phyloP scores from a whole-genome alignment of 2,888 invertebrate genomes.

The Sinelater perroti region DNA sequence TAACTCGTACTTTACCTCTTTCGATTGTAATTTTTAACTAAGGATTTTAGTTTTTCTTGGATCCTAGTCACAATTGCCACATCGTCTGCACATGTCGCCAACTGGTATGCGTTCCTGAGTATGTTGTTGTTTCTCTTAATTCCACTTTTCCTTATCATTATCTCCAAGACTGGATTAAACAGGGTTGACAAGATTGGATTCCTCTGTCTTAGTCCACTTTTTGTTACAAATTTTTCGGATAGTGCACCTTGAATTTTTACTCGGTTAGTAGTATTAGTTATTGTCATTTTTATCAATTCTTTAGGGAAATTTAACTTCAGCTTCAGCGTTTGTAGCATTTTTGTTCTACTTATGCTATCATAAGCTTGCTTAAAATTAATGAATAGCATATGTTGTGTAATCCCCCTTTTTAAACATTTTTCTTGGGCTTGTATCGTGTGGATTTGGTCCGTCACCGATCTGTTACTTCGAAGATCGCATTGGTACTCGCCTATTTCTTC shows the following conservation, averaged over 20 bases:
- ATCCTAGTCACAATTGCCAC: background rate
- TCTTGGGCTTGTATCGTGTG: too few relatives aligned
- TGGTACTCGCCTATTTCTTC: too few relatives aligned
- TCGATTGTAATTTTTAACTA: background rate
- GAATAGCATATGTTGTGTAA: too few relatives aligned
- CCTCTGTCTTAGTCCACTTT: background rate
- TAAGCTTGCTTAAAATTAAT: background rate
- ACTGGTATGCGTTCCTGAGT: constrained; percentile 8
- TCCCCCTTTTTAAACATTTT: too few relatives aligned
- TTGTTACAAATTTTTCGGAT: background rate
- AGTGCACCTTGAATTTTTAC: constrained; percentile 1
- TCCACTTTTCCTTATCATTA: constrained; percentile 7
- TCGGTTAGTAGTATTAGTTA: constrained; percentile 1
- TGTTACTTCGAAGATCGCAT: too few relatives aligned
- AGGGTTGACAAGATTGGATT: background rate
- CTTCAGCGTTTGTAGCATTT: background rate
- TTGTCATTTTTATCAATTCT: constrained; percentile 5
- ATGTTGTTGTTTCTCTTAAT: constrained; percentile 5
- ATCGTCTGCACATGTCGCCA: background rate
- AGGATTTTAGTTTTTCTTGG: constrained; percentile 4
- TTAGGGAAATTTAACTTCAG: too few relatives aligned
- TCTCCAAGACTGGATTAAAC: constrained; percentile 6
- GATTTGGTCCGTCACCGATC: too few relatives aligned
- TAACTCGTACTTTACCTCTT: background rate
- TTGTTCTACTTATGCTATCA: background rate